These are phyloP conservation scores for Lissocephala sabroskyi DNA, from an alignment of 2,888 invertebrate species.

Conservation along the genomic window DNA sequence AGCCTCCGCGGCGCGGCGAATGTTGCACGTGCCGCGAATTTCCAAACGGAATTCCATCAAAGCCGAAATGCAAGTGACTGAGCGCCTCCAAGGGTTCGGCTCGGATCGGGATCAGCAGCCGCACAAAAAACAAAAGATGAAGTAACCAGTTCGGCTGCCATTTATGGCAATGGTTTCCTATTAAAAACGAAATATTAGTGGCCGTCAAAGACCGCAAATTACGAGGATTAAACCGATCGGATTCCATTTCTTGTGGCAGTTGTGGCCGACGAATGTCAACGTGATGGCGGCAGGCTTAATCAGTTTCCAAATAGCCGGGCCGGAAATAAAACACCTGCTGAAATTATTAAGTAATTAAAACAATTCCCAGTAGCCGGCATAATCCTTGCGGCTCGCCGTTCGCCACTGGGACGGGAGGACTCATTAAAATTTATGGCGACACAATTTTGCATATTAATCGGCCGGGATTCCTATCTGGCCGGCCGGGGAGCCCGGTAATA, in stretches of 20 bases:
- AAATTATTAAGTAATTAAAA: conserved; percentile 63
- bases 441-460: conserved; percentile 53
- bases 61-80: conserved; percentile 19
- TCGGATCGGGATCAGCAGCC: conserved; percentile 18
- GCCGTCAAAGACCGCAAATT: conserved; percentile 47
- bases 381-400: conserved; percentile 48
- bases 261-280: background rate
- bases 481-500: conserved; percentile 53
- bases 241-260: conserved; percentile 1
- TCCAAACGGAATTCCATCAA: conserved; percentile 44
- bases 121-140: too few species aligned
- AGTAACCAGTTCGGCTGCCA: conserved; percentile 49
- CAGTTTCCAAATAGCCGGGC: conserved; percentile 26
- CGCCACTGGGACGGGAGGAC: conserved; percentile 21
- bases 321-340: conserved; percentile 52
- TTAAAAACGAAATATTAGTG: conserved; percentile 62
- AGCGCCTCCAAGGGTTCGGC: background rate
- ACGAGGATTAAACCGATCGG: conserved; percentile 61
- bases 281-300: background rate
- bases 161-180: conserved; percentile 49
- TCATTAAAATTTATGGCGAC: conserved; percentile 62
- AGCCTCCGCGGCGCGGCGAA: conserved; percentile 1
- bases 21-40: conserved; percentile 53
- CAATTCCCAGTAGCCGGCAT: conserved; percentile 24
- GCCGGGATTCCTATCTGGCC: too few species aligned